phyloP scores from a whole-genome alignment of 2,888 invertebrate genomes.

The Oscheius sp. region DNA sequence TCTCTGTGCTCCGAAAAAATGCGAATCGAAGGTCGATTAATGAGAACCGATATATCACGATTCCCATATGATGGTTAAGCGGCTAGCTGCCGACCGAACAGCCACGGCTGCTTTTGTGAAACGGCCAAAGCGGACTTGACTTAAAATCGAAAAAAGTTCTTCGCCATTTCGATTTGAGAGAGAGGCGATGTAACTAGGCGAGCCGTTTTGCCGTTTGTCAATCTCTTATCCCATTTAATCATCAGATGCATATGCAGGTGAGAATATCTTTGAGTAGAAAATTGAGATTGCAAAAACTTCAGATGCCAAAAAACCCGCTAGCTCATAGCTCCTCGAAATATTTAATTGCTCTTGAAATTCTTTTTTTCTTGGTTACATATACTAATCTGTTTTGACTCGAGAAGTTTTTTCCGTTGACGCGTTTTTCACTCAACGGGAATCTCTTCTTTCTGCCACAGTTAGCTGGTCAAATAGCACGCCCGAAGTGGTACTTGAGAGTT shows the following conservation, averaged over 20 bases:
- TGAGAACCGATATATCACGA: not conserved
- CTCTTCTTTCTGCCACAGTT: conserved; percentile 17
- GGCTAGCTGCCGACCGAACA: not conserved
- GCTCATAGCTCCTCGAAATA: no score
- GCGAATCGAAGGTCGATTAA: not conserved
- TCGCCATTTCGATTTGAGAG: conserved; percentile 14
- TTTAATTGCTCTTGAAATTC: no score
- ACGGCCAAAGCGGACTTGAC: conserved; percentile 15
- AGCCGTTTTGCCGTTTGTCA: conserved; percentile 3
- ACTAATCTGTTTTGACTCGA: not conserved
- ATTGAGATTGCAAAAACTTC: not conserved
- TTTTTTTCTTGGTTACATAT: not conserved
- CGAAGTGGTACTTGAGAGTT: conserved; percentile 20
- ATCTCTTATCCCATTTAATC: no score
- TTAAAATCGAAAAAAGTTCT: conserved; percentile 30
- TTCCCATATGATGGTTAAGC: not conserved
- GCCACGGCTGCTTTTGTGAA: not conserved
- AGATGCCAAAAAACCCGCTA: no score
- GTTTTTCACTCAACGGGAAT: conserved; percentile 4
- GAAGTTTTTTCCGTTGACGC: not conserved
- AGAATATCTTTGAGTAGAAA: not conserved
- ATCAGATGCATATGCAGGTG: conserved; percentile 10
- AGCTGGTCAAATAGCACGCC: conserved; percentile 17
- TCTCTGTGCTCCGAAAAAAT: not conserved
- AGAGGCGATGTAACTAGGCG: not conserved